Evolutionary conservation across 2,888 invertebrate species (phyloP).

Genomic region (Megastigmus dorsalis): DNA sequence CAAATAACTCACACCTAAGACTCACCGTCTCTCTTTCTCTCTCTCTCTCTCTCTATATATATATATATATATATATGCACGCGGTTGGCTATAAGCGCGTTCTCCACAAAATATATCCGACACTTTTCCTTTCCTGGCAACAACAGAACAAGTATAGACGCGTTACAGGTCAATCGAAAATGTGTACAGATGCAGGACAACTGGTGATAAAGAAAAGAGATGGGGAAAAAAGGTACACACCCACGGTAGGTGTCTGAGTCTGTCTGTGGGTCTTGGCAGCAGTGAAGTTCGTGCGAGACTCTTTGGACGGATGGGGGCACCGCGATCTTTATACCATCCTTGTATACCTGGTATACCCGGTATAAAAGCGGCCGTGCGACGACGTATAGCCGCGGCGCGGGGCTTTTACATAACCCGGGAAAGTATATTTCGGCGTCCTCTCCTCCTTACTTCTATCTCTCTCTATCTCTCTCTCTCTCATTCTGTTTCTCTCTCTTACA

Average conservation of each 20-base stretch:
- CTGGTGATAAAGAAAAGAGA: no score
- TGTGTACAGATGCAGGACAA: no score
- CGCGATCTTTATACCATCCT: conserved; percentile 72
- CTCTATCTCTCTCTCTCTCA: no score
- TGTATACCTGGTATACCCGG: conserved; percentile 60
- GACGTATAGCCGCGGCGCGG: conserved; percentile 8
- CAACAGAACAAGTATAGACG: neutral
- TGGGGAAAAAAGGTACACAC: conserved; percentile 5
- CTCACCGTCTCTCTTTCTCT: no score
- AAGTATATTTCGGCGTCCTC: conserved; percentile 69
- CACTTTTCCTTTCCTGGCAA: neutral
- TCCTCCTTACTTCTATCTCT: no score
- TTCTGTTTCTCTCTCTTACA: no score
- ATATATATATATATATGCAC: no score
- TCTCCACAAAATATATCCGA: no score
- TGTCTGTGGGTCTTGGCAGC: conserved; percentile 64
- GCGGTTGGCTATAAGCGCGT: neutral
- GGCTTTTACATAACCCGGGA: conserved; percentile 72
- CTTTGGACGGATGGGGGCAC: conserved; percentile 68
- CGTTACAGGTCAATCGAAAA: no score
- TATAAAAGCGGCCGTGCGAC: no score
- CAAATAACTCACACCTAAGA: neutral
- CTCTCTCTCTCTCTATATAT: no score
- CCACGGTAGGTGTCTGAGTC: neutral
- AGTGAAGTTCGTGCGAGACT: conserved; percentile 72